These are phyloP conservation scores for Helicoverpa assulta DNA, from an alignment of 2,888 invertebrate species.

Conservation along the genomic window DNA sequence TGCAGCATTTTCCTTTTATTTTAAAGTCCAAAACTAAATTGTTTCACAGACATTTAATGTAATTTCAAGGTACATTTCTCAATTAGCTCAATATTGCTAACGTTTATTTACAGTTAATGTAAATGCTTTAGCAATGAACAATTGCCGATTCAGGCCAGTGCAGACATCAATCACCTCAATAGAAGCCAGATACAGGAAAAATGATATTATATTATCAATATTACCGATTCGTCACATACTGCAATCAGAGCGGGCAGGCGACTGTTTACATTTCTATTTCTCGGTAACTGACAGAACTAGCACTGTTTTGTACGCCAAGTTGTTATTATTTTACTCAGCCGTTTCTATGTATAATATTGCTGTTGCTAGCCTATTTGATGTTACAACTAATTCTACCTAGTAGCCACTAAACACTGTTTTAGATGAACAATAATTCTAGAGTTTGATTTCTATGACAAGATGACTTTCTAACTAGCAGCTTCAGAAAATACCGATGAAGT, in stretches of 20 bases:
- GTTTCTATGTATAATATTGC: not conserved
- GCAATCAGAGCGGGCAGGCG: constrained; percentile 45
- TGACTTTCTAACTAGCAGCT: not conserved
- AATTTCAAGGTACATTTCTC: constrained; percentile 35
- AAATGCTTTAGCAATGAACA: constrained; percentile 15
- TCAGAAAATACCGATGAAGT: not conserved
- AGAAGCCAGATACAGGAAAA: constrained; percentile 52
- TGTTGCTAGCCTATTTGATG: not conserved
- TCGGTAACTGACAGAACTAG: constrained; percentile 18
- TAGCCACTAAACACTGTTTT: not conserved
- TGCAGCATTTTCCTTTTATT: constrained; percentile 1
- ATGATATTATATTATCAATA: constrained; percentile 54
- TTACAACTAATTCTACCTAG: not conserved
- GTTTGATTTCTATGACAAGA: not conserved
- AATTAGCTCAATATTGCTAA: constrained; percentile 12
- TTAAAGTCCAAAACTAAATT: not conserved
- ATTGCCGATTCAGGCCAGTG: constrained; percentile 33
- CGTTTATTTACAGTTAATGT: constrained; percentile 32
- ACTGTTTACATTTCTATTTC: constrained; percentile 47
- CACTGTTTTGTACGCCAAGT: constrained; percentile 13
- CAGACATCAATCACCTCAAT: constrained; percentile 28
- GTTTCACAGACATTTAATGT: constrained; percentile 1
- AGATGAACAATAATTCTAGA: not conserved
- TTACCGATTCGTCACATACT: constrained; percentile 42
- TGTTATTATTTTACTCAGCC: constrained; percentile 13